Conservation (phyloP, 1,140 invertebrate genomes). For the Monochamus saltuarius region DNA sequence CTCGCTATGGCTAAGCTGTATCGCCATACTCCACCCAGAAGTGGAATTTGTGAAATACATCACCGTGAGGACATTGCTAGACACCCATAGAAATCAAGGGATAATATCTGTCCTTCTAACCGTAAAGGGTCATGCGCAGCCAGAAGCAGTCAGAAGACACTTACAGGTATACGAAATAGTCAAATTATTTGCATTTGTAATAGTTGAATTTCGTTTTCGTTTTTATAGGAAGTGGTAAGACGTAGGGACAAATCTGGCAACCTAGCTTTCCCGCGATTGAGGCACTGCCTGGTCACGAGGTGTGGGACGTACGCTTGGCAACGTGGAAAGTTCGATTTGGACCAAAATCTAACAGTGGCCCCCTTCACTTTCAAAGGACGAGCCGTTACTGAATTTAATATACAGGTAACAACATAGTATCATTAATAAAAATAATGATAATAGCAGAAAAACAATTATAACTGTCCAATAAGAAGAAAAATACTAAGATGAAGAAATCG, state of each 20-base stretch:
- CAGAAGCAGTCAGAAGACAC: constrained; percentile 43
- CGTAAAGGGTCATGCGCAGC: constrained; percentile 57
- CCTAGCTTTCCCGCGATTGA: constrained; percentile 61
- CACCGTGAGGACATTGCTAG: constrained; percentile 65
- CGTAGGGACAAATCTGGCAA: constrained; percentile 58
- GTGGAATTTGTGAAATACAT: constrained; percentile 64
- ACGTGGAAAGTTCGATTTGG: constrained; percentile 62
- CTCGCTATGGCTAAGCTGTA: constrained; percentile 39
- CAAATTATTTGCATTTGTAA: no score
- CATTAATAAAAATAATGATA: no score
- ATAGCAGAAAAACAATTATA: no score
- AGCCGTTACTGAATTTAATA: constrained; percentile 68
- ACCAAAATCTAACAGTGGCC: constrained; percentile 70
- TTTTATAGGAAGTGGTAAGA: constrained; percentile 58
- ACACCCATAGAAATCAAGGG: constrained; percentile 69
- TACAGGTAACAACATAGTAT: no score
- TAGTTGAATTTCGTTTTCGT: no score
- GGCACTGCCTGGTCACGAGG: constrained; percentile 60
- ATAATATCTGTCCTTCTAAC: constrained; percentile 66
- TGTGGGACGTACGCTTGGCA: constrained; percentile 73
- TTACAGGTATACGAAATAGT: constrained; percentile 36
- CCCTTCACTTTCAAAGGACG: constrained; percentile 64
- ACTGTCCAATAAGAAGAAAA: no score
- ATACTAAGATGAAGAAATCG: no score
- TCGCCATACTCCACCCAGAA: constrained; percentile 46